Percentiles rank a stretch among this genome's conserved stretches.
Conservation (phyloP, 2,888 invertebrate genomes). For the Mystacides longicornis region DNA sequence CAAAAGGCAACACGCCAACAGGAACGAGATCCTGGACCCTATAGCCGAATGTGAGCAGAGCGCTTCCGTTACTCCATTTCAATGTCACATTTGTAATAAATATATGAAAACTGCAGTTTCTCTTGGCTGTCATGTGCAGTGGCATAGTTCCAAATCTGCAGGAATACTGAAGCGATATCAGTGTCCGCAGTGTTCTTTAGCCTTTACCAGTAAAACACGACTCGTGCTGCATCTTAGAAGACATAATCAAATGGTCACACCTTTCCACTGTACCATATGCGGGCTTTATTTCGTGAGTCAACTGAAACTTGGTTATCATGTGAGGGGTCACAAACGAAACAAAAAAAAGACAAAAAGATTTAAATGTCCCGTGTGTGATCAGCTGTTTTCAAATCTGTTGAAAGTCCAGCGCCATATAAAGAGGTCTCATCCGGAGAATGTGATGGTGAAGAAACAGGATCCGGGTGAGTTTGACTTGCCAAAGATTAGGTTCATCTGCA, state of each 20-base stretch:
- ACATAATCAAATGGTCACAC: constrained; percentile 47
- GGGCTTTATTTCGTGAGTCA: constrained; percentile 40
- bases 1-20: constrained; percentile 42
- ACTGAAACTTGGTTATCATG: constrained; percentile 42
- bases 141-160: constrained; percentile 42
- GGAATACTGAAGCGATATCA: constrained; percentile 41
- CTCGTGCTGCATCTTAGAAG: constrained; percentile 42
- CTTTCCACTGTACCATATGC: constrained; percentile 46
- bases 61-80: constrained; percentile 28
- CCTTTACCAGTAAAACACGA: constrained; percentile 44
- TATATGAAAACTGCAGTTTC: constrained; percentile 42
- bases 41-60: constrained; percentile 3
- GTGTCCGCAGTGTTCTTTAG: constrained; percentile 42
- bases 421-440: constrained; percentile 44
- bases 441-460: constrained; percentile 44
- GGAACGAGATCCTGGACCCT: constrained; percentile 33
- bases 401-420: constrained; percentile 43
- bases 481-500: constrained; percentile 38
- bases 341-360: constrained; percentile 37
- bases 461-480: constrained; percentile 39
- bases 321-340: constrained; percentile 43
- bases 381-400: constrained; percentile 40
- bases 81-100: constrained; percentile 44
- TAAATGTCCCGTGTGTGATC: constrained; percentile 40
- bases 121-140: constrained; percentile 40